These are phyloP conservation scores for Garrulus glandarius DNA, from an alignment of 2,797 vertebrate genomes.

Conservation along the genomic window DNA sequence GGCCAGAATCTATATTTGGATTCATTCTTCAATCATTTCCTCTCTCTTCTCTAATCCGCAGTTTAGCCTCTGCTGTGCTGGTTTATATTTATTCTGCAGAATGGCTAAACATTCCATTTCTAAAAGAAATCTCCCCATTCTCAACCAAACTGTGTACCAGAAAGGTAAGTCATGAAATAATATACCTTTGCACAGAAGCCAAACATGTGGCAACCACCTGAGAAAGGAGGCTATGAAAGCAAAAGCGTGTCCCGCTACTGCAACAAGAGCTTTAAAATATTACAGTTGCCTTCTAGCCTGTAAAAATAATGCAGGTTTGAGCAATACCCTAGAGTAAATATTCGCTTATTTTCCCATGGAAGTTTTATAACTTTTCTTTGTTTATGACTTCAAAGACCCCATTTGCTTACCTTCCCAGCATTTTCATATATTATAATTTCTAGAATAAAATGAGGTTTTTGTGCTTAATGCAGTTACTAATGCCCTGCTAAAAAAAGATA, in stretches of 20 bases:
- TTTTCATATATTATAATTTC: conserved; percentile 50
- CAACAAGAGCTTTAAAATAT: conserved; percentile 67
- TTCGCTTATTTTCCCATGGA: conserved; percentile 61
- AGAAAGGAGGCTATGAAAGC: conserved; percentile 56
- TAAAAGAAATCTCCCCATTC: conserved; percentile 34
- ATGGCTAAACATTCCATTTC: neutral
- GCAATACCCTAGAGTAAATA: conserved; percentile 56
- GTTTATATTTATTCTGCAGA: conserved; percentile 44
- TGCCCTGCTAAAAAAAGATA: neutral
- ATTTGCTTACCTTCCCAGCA: neutral
- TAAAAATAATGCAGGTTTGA: conserved; percentile 66
- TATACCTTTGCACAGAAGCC: conserved; percentile 56
- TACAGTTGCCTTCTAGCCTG: conserved; percentile 64
- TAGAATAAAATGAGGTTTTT: conserved; percentile 44
- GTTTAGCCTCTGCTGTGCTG: neutral
- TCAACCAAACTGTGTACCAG: conserved; percentile 20
- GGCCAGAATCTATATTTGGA: neutral
- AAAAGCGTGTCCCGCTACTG: conserved; percentile 55
- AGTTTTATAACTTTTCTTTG: conserved; percentile 61
- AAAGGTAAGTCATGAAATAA: conserved; percentile 61
- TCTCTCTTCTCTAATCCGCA: neutral
- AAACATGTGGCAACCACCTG: conserved; percentile 78
- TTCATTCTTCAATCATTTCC: neutral
- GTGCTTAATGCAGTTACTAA: conserved; percentile 1
- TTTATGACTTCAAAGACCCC: conserved; percentile 60